Base-by-base conservation (phyloP, 2,797 vertebrate genomes). In the Sebastes nivosus region DNA sequence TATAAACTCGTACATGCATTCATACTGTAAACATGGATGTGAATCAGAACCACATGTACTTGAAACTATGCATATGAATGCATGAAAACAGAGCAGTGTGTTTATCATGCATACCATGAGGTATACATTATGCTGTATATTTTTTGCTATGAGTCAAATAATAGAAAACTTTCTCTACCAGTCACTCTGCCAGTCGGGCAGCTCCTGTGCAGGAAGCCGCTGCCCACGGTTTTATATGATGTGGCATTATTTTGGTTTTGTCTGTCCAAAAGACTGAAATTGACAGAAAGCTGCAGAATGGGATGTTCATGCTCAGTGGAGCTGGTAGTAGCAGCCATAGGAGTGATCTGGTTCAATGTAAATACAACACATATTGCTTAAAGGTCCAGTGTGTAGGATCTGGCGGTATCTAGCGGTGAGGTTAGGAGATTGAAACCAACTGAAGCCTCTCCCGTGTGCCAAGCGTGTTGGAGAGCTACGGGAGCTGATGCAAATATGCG, bases 41-140 rank as follows among this genome's bases (percentile, higher is more conserved):
- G 7, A 14, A 72, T 83, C 22, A 59, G 34, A 83, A 72, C 80
- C 80, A 88, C 67, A 83, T 78, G 64, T 75, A 18, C 58, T 57
- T 70, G 14, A 29, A 29, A 27, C 64, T 29, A 42, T 68, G 30
- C 29, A 65, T 73, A 24, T 63, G n/a, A 68, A 69, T 64, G 30
- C 70, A 77, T 59, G 52, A 75, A 74, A 59, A 72, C n/a, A 64
- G 42, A 72, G 20, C 3, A 20, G 22, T 10, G 24, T 71, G 27
- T 72, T 68, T 81, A 22, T 69, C 20, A 32, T 64, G 34, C 27
- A 75, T 36, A 20, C 55, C 27, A 50, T n/a, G 18, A 72, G 7
- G 30, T 7, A 46, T 27, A n/a, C 11, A 59, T 20, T 29, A n/a
- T 55, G 4, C 22, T 50, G 66, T n/a, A 57, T 10, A 32, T 60